phyloP scores from a whole-genome alignment of 2,797 vertebrate species.

The Chaenodraco wilsoni region DNA sequence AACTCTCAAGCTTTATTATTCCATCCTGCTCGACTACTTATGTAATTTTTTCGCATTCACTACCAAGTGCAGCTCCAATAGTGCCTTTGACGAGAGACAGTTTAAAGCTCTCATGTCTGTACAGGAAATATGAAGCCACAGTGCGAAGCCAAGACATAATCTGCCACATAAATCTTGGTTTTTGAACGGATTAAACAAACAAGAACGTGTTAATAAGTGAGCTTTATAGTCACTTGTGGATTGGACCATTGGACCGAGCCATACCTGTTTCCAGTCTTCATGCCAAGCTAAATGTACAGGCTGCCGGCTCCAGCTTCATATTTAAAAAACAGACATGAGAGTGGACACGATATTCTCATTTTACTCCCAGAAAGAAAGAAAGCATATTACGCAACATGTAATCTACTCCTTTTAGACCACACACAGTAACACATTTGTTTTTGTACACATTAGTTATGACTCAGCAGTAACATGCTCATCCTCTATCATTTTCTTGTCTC shows the following conservation, averaged over 20 bases:
- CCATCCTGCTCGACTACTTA: neutral
- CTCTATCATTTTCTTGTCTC: conserved; percentile 6
- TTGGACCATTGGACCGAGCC: neutral
- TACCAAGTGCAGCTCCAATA: neutral
- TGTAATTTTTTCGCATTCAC: neutral
- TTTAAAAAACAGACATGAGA: neutral
- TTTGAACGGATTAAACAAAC: neutral
- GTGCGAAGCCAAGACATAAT: neutral
- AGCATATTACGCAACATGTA: neutral
- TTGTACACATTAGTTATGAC: neutral
- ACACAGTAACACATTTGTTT: neutral
- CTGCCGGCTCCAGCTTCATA: neutral
- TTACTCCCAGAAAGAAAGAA: neutral
- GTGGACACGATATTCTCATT: neutral
- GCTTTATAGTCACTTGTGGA: neutral
- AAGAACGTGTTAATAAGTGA: neutral
- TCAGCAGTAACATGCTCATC: neutral
- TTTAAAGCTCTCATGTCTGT: neutral
- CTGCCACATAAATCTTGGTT: neutral
- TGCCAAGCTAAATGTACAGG: neutral
- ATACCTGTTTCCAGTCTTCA: neutral
- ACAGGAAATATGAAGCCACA: neutral
- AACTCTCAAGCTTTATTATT: neutral
- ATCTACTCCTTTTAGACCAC: neutral
- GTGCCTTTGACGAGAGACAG: neutral